Conservation (phyloP, 2,888 invertebrate genomes). For the Lacanobia oleracea region DNA sequence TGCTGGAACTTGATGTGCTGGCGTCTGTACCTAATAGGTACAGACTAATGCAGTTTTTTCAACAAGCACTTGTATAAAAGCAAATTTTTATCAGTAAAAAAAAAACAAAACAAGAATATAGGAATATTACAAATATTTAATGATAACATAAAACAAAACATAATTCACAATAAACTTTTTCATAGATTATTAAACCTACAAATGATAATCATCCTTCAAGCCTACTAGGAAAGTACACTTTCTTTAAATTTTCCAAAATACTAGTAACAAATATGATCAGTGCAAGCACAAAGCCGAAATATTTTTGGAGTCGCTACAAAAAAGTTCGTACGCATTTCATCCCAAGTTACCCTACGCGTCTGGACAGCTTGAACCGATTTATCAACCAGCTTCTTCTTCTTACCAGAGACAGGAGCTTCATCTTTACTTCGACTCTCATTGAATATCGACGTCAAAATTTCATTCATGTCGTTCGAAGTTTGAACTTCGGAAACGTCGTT, state of each 20-base stretch:
- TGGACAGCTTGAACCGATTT: slow-evolving; percentile 36
- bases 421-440: slow-evolving; percentile 18
- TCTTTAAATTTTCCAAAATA: neutral
- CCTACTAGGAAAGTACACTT: neutral
- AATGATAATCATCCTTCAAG: neutral
- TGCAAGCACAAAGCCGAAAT: slow-evolving; percentile 57
- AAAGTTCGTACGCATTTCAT: slow-evolving; percentile 47
- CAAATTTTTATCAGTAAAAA: neutral
- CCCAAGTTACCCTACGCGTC: slow-evolving; percentile 42
- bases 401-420: neutral
- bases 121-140: neutral
- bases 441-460: slow-evolving; percentile 37
- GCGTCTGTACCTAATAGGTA: too few species aligned
- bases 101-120: neutral
- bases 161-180: neutral
- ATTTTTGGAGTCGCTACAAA: slow-evolving; percentile 63
- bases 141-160: neutral
- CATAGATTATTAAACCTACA: neutral
- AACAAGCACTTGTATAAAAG: too few species aligned
- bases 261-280: slow-evolving; percentile 48
- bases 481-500: slow-evolving; percentile 3
- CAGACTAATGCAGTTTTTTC: too few species aligned
- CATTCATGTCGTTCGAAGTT: slow-evolving; percentile 42
- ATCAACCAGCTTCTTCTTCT: slow-evolving; percentile 48
- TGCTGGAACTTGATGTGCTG: too few species aligned